These are phyloP conservation scores for Orthosia incerta DNA, from an alignment of 2,888 invertebrate genomes.

Conservation along the genomic window DNA sequence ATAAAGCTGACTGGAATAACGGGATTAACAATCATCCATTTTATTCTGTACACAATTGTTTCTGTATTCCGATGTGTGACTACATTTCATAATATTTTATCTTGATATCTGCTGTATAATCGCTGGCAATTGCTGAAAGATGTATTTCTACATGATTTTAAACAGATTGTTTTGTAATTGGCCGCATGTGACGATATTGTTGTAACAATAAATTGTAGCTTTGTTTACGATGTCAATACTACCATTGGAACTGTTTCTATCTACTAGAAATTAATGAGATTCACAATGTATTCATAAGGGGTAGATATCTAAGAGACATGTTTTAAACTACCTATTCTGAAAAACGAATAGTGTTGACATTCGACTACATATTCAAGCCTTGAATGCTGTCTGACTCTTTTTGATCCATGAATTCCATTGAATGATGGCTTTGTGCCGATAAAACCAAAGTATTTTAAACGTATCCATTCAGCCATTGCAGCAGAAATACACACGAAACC, in stretches of 20 bases:
- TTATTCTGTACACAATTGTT: conserved; percentile 65
- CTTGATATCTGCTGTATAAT: conserved; percentile 24
- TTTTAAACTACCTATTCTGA: background rate
- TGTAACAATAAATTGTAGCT: background rate
- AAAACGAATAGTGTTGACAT: background rate
- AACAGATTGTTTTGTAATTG: conserved; percentile 13
- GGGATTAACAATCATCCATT: conserved; percentile 73
- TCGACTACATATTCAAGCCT: background rate
- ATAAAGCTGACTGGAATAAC: conserved; percentile 72
- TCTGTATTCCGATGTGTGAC: conserved; percentile 59
- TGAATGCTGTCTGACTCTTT: conserved; percentile 17
- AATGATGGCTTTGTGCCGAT: background rate
- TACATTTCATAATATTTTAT: conserved; percentile 64
- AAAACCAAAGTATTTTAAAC: conserved; percentile 3
- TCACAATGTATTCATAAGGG: background rate
- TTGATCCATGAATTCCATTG: background rate
- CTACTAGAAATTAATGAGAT: background rate
- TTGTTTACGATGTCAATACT: background rate
- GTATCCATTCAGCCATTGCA: background rate
- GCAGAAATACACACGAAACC: conserved; percentile 18
- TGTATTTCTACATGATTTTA: conserved; percentile 18
- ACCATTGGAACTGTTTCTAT: background rate
- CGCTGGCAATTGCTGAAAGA: conserved; percentile 8
- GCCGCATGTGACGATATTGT: background rate
- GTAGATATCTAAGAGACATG: background rate